phyloP scores from a whole-genome alignment of 92 coral and sea anemone genomes.

The Galaxea fascicularis region DNA sequence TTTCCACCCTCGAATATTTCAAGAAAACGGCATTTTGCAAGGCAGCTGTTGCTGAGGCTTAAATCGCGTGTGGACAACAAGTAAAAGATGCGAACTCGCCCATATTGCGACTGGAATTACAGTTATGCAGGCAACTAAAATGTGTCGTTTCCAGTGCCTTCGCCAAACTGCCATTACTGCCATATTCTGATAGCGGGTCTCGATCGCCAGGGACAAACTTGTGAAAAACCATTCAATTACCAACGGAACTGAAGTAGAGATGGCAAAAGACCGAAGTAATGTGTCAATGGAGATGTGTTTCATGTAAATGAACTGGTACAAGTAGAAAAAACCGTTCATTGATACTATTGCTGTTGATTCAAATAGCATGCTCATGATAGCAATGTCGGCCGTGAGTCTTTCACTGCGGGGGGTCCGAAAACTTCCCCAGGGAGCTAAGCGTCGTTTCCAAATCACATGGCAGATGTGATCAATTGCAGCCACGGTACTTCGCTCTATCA shows the following conservation, averaged over 20 bases:
- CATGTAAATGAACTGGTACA: not conserved
- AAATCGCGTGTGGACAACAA: not conserved
- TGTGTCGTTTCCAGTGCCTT: constrained; percentile 32
- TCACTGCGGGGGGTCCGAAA: constrained; percentile 51
- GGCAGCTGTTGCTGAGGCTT: not conserved
- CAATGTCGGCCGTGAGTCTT: constrained; percentile 50
- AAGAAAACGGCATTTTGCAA: constrained; percentile 14
- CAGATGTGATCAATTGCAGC: constrained; percentile 44
- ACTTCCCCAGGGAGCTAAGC: constrained; percentile 44
- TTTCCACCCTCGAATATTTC: not conserved
- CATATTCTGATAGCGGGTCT: constrained; percentile 49
- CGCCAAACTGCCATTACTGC: constrained; percentile 59
- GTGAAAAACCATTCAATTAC: constrained; percentile 53
- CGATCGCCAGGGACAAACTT: constrained; percentile 39
- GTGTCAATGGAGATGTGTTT: not conserved
- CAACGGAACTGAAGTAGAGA: constrained; percentile 16
- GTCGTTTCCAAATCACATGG: constrained; percentile 11
- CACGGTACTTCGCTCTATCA: constrained; percentile 34
- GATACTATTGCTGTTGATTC: constrained; percentile 34
- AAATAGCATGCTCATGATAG: constrained; percentile 40
- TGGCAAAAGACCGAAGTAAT: not conserved
- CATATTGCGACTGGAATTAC: not conserved
- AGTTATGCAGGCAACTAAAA: constrained; percentile 21
- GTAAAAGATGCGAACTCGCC: not conserved
- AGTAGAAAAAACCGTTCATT: not conserved